These are phyloP conservation scores for Circaetus gallicus DNA, from an alignment of 2,113 vertebrate genomes.

Conservation along the genomic window DNA sequence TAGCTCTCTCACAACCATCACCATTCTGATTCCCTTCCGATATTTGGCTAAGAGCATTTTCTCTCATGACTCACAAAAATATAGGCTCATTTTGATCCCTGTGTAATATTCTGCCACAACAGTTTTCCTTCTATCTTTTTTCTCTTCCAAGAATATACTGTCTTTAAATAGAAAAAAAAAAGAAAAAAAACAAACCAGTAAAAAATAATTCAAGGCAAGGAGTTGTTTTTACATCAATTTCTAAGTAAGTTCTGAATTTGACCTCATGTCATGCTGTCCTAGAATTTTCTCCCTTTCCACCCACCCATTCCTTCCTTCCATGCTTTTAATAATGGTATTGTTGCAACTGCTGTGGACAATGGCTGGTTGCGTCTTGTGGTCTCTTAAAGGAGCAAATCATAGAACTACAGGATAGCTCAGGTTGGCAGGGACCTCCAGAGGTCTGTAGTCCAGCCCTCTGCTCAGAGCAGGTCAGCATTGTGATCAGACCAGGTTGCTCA, in stretches of 20 bases:
- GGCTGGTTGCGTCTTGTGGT: not conserved
- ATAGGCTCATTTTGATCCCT: not conserved
- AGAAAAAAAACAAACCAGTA: not conserved
- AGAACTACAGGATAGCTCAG: not conserved
- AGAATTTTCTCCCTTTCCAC: not conserved
- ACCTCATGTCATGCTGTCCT: not conserved
- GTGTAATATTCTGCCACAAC: not conserved
- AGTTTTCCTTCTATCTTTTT: not conserved
- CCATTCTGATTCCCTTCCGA: not conserved
- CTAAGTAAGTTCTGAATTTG: not conserved
- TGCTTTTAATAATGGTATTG: not conserved
- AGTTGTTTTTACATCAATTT: not conserved
- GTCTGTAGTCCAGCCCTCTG: not conserved
- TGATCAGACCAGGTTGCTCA: not conserved
- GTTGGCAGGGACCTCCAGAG: not conserved
- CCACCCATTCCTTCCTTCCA: not conserved
- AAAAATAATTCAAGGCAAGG: not conserved
- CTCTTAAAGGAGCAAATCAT: not conserved
- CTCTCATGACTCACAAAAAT: not conserved
- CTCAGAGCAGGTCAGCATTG: not conserved
- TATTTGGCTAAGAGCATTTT: not conserved
- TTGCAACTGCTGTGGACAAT: not conserved
- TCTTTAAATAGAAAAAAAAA: not conserved
- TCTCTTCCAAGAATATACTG: not conserved
- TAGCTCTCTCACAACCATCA: not conserved